phyloP scores from a whole-genome alignment of 2,888 invertebrate species.

The Leptinotarsa juncta region DNA sequence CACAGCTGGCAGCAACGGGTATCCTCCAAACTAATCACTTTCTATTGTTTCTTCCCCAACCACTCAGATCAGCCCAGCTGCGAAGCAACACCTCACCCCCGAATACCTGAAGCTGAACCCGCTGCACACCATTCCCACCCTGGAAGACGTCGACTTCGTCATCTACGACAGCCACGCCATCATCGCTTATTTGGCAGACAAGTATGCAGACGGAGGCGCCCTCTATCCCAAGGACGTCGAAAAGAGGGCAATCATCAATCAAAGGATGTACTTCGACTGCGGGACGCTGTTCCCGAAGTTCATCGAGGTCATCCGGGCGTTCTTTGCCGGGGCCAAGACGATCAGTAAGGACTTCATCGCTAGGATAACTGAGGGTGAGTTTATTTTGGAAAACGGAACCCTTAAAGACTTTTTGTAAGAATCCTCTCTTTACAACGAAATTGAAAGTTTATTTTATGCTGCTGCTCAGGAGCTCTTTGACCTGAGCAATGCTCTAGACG shows the following conservation, averaged over 20 bases:
- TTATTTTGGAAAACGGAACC: background rate
- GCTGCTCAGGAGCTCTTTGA: too few relatives aligned
- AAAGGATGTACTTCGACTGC: conserved; percentile 69
- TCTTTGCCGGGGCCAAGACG: conserved; percentile 55
- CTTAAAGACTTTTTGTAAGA: too few relatives aligned
- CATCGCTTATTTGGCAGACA: conserved; percentile 52
- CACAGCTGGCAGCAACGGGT: too few relatives aligned
- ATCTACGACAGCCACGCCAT: conserved; percentile 69
- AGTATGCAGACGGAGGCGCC: conserved; percentile 57
- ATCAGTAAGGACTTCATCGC: conserved; percentile 52
- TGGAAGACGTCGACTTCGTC: conserved; percentile 69
- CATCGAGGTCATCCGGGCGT: conserved; percentile 42
- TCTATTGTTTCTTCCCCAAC: too few relatives aligned
- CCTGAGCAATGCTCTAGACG: too few relatives aligned
- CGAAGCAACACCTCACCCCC: conserved; percentile 60
- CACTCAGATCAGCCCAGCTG: conserved; percentile 59
- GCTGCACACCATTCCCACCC: conserved; percentile 68
- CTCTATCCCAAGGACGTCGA: conserved; percentile 71
- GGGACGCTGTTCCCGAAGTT: conserved; percentile 67
- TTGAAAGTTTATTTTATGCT: too few relatives aligned
- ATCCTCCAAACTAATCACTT: too few relatives aligned
- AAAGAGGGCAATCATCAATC: conserved; percentile 68
- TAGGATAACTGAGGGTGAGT: conserved; percentile 60
- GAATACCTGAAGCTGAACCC: conserved; percentile 64
- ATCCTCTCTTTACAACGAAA: too few relatives aligned